Evolutionary conservation across 2,888 invertebrate species (phyloP).

Genomic region (Amiota mariae): DNA sequence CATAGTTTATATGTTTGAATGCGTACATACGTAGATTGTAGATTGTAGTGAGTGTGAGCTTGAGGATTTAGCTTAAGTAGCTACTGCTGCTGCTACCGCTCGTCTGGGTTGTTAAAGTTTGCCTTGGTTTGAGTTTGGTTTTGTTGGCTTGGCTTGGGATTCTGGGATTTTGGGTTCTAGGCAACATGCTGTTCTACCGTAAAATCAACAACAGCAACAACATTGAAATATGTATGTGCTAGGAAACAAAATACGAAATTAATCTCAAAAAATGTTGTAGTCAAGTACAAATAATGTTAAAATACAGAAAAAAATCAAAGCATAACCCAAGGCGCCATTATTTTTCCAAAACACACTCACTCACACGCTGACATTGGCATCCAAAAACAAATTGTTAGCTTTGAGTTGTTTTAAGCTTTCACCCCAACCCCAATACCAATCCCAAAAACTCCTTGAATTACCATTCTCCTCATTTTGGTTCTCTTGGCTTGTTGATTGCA

Average conservation of each 20-base stretch:
- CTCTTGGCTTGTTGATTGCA: constrained; percentile 35
- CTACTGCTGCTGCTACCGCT: too few species aligned
- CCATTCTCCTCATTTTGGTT: constrained; percentile 14
- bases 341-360: neutral
- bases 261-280: constrained; percentile 59
- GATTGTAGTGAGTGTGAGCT: constrained; percentile 9
- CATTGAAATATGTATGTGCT: too few species aligned
- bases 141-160: neutral
- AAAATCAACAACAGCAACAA: neutral
- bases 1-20: constrained; percentile 21
- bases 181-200: constrained; percentile 20
- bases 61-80: neutral
- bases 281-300: constrained; percentile 51
- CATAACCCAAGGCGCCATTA: neutral
- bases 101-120: neutral
- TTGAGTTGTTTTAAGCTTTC: neutral
- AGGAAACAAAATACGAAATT: constrained; percentile 49
- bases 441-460: neutral
- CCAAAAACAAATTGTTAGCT: too few species aligned
- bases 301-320: constrained; percentile 35
- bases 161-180: constrained; percentile 1
- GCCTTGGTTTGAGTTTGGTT: too few species aligned
- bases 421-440: neutral
- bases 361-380: neutral
- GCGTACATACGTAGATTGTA: constrained; percentile 2